Conservation (phyloP, 1,140 invertebrate genomes). For the Plectrocnemia conspersa region DNA sequence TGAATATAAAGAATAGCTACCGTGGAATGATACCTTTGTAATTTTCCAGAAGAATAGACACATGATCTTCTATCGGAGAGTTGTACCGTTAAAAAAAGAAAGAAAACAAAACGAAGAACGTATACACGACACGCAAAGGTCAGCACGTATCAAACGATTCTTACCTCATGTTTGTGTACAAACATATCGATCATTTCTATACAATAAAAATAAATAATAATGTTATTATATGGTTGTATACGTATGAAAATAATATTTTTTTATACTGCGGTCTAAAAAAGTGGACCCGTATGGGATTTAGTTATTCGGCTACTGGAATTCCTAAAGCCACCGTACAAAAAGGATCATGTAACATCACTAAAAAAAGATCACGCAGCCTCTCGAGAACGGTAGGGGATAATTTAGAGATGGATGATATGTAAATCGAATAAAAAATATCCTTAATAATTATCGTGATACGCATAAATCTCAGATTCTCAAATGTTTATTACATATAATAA, state of each 20-base stretch:
- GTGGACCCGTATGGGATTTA: slow-evolving; percentile 5
- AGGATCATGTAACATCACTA: slow-evolving; percentile 1
- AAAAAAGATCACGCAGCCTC: slow-evolving; percentile 7
- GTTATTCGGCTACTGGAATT: slow-evolving; percentile 10
- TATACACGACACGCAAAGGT: slow-evolving; percentile 3
- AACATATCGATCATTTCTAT: not conserved
- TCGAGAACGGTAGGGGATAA: not conserved
- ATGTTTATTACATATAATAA: too few species aligned
- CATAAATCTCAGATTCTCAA: too few species aligned
- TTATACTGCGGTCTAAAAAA: not conserved
- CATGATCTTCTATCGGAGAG: not conserved
- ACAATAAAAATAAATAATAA: not conserved
- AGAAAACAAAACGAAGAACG: not conserved
- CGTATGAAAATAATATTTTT: not conserved
- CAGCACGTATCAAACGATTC: slow-evolving; percentile 2
- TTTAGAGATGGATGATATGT: slow-evolving; percentile 8
- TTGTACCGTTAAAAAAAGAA: not conserved
- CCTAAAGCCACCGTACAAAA: slow-evolving; percentile 2
- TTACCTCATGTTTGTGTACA: not conserved
- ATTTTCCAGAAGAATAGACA: slow-evolving; percentile 1
- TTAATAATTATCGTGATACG: too few species aligned
- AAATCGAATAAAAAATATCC: too few species aligned
- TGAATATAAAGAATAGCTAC: not conserved
- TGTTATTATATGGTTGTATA: not conserved
- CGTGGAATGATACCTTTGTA: not conserved